These are phyloP conservation scores for Nycticorax nycticorax DNA, from an alignment of 2,113 vertebrate species.

Conservation along the genomic window DNA sequence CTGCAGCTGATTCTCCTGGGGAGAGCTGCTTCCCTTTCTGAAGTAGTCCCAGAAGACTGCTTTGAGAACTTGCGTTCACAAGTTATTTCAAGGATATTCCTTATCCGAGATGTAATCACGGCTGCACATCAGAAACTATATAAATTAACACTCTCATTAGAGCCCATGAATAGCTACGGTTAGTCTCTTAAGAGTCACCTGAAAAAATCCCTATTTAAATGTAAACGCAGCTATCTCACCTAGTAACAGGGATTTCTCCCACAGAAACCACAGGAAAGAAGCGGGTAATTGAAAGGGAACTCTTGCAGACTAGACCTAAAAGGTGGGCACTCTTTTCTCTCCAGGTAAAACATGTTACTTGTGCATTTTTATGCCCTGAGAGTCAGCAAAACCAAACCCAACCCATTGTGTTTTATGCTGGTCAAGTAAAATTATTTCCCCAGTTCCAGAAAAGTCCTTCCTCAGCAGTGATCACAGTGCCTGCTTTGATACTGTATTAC, in stretches of 20 bases:
- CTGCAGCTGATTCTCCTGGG: not conserved
- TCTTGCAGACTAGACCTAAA: not conserved
- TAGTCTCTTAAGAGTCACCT: not conserved
- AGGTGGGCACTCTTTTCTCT: not conserved
- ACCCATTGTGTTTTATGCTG: not conserved
- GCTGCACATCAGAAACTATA: conserved; percentile 25
- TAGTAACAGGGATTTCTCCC: not conserved
- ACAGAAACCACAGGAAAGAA: not conserved
- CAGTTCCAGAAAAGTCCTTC: not conserved
- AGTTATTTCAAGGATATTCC: conserved; percentile 33
- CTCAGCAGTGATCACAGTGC: not conserved
- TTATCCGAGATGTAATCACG: conserved; percentile 33
- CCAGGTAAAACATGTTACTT: not conserved
- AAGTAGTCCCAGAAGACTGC: not conserved
- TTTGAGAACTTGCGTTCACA: not conserved
- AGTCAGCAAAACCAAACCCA: not conserved
- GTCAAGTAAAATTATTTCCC: not conserved
- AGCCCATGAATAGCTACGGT: not conserved
- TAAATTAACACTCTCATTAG: conserved; percentile 58
- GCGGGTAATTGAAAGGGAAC: not conserved
- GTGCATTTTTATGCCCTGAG: not conserved
- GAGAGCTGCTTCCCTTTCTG: not conserved
- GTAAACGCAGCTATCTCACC: conserved; percentile 46
- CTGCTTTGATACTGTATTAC: not conserved
- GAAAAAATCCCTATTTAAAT: conserved; percentile 57